Conservation (phyloP, 1,140 invertebrate species). For the Drosophila guanche region DNA sequence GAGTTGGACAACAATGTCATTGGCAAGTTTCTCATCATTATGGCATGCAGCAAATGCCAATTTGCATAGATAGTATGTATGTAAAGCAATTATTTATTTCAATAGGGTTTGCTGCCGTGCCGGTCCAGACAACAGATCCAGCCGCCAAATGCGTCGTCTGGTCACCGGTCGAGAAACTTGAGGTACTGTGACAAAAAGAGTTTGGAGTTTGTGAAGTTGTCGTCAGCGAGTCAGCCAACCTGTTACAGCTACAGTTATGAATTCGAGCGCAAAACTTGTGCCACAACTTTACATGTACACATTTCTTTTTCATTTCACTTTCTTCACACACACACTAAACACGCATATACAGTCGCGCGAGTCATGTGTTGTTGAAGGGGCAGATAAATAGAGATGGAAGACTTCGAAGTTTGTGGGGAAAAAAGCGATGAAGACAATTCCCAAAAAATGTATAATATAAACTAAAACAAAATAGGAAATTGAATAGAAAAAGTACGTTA, state of each 20-base stretch:
- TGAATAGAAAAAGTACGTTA: too few relatives aligned
- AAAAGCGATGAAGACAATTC: too few relatives aligned
- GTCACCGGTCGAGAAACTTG: constrained; percentile 25
- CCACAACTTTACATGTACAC: constrained; percentile 50
- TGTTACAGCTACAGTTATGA: constrained; percentile 57
- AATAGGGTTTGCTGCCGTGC: constrained; percentile 18
- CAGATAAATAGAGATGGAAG: too few relatives aligned
- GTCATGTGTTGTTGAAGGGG: constrained; percentile 8
- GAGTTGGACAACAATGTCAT: constrained; percentile 65
- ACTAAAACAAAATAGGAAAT: too few relatives aligned
- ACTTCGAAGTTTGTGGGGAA: too few relatives aligned
- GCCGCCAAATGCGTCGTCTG: constrained; percentile 40
- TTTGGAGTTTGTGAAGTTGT: constrained; percentile 2
- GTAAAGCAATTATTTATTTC: constrained; percentile 50
- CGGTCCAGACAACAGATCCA: constrained; percentile 29
- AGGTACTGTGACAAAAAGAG: constrained; percentile 39
- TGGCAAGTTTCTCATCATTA: constrained; percentile 76
- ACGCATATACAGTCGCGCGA: constrained; percentile 11
- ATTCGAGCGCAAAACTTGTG: constrained; percentile 57
- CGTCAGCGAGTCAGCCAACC: constrained; percentile 40
- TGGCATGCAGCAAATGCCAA: constrained; percentile 49
- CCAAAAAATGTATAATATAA: too few relatives aligned
- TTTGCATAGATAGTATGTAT: constrained; percentile 50
- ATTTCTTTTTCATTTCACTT: constrained; percentile 49
- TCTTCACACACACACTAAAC: constrained; percentile 11